These are phyloP conservation scores for Geophilus truncorum DNA, from an alignment of 2,888 invertebrate species.

Conservation along the genomic window DNA sequence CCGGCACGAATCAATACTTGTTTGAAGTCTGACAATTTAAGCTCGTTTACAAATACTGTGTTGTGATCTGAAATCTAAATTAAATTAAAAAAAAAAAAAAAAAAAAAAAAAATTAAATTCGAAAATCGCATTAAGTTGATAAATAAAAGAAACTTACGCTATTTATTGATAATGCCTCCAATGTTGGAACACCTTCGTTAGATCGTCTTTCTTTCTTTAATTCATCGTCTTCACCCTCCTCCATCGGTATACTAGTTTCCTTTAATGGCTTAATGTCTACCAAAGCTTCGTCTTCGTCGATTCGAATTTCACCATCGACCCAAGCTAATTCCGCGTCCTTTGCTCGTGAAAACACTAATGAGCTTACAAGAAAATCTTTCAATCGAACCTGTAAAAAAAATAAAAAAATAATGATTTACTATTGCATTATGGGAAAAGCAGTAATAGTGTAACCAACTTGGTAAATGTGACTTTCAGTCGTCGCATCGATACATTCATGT, in stretches of 20 bases:
- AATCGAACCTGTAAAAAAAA: constrained; percentile 66
- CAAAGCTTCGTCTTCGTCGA: constrained; percentile 41
- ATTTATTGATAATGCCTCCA: constrained; percentile 40
- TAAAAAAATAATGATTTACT: background rate
- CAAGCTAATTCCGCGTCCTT: constrained; percentile 93
- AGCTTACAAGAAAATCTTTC: constrained; percentile 84
- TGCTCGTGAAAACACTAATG: constrained; percentile 74
- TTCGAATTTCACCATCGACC: constrained; percentile 72
- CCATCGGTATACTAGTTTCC: background rate
- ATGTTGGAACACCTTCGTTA: constrained; percentile 40
- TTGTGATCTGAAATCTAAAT: constrained; percentile 62
- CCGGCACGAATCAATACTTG: constrained; percentile 68
- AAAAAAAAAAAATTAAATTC: background rate
- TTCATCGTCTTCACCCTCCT: constrained; percentile 44
- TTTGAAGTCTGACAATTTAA: constrained; percentile 87
- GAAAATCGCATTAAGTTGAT: no score
- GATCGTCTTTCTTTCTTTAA: background rate
- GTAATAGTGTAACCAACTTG: no score
- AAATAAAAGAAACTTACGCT: constrained; percentile 28
- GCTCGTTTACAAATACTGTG: constrained; percentile 85
- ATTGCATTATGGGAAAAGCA: no score
- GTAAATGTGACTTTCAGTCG: constrained; percentile 96
- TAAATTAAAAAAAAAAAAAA: background rate
- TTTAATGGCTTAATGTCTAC: constrained; percentile 21
- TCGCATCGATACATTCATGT: constrained; percentile 81